Evolutionary conservation across 2,113 vertebrate genomes (phyloP).

Genomic region (Heterochromis multidens): DNA sequence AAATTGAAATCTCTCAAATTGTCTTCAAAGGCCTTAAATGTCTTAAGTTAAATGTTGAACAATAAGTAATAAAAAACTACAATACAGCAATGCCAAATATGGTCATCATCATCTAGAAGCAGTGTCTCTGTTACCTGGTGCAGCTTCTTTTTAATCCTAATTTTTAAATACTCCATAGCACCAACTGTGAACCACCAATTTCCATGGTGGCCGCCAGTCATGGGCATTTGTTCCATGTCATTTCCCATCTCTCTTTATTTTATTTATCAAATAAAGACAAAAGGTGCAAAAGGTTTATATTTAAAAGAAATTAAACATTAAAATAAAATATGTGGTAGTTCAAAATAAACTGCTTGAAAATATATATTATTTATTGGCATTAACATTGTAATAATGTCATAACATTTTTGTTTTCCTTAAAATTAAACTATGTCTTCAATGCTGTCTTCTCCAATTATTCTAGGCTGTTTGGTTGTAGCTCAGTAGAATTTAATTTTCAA

Average conservation of each 20-base stretch:
- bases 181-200: neutral
- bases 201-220: accelerated
- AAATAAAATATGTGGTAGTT: neutral
- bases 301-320: neutral
- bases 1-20: neutral
- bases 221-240: neutral
- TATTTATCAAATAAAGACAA: neutral
- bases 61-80: accelerated
- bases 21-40: neutral
- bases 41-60: neutral
- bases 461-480: neutral
- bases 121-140: neutral
- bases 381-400: neutral
- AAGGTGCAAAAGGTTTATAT: neutral
- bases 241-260: neutral
- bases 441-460: neutral
- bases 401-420: neutral
- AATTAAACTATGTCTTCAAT: neutral
- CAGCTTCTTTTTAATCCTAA: neutral
- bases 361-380: neutral
- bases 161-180: neutral
- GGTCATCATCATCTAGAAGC: too few species aligned
- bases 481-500: neutral
- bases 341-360: neutral
- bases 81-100: neutral